Evolutionary conservation across 2,113 vertebrate species (phyloP), one percentile per base, ranked within the genome.

Genomic region (Strix aluco): DNA sequence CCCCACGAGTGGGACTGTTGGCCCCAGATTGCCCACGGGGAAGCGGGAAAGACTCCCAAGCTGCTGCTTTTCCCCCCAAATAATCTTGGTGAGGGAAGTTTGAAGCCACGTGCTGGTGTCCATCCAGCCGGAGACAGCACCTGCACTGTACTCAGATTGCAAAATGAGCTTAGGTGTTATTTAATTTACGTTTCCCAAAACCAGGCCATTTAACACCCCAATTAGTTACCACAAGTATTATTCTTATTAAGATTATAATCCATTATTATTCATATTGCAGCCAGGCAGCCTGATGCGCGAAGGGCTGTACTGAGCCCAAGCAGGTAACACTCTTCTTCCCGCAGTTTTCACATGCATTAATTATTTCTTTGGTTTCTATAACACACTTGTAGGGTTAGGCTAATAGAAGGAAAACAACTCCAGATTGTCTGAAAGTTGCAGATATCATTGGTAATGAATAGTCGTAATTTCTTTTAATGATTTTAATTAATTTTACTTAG

Each of bases 401-500:
- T 70, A 70, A 91, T 82, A 65, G 62, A 65, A 2, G 49, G 80
- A 70, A 94, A 79, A 78, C 75, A 86, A 36, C 46, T 55, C 79
- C 66, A 74, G 81, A 55, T 66, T 74, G 70, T 73, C 84, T 59
- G 40, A 74, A 94, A 93, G 75, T 82, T 69, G 20, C 72, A 82
- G 66, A 32, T 82, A 51, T 58, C 72, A 40, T 82, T 59, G 47
- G 61, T 71, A 81, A 94, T 88, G 70, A 94, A 91, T 52, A 81
- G 61, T 32, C 70, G 11, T 55, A 11, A 66, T 57, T 88, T 69
- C 85, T 57, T 71, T 36, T 67, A 90, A 93, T 55, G 61, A 79
- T 81, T 81, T 92, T 81, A 95, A 97, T 96, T 92, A 65, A 94
- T 91, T 95, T 81, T 70, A 57, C 62, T 86, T 34, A 71, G 87